A percentile compares a stretch with the other conserved stretches of the same genome.
Conservation (phyloP, 2,113 vertebrate species). For the Copsychus sechellarum region DNA sequence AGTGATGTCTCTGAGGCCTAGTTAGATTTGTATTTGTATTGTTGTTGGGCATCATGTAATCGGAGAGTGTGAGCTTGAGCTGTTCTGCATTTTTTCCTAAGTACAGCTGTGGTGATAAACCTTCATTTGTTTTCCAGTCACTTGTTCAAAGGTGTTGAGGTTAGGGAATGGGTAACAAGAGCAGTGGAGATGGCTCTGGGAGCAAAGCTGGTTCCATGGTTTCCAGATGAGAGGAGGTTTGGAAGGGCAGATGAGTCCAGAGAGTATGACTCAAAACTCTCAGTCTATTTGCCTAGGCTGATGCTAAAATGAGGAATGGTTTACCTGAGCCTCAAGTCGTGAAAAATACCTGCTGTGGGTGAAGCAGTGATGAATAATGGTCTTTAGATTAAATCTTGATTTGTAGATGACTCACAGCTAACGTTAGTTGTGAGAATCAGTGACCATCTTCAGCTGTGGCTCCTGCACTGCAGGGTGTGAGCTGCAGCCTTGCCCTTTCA, state of each 20-base stretch:
- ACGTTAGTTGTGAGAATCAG: fast-evolving
- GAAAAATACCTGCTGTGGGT: not conserved
- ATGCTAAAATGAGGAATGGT: not conserved
- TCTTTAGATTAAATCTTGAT: not conserved
- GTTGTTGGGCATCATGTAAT: not conserved
- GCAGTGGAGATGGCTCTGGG: not conserved
- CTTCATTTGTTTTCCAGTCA: not conserved
- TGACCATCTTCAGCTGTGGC: not conserved
- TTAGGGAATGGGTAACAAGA: not conserved
- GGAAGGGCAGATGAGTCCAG: not conserved
- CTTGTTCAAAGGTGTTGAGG: not conserved
- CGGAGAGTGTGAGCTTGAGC: not conserved
- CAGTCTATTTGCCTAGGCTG: not conserved
- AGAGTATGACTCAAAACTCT: not conserved
- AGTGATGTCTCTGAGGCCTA: not conserved
- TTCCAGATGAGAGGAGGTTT: not conserved
- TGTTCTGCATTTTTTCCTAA: fast-evolving
- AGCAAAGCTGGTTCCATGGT: not conserved
- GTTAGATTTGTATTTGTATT: not conserved
- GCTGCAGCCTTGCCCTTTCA: not conserved
- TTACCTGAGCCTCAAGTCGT: not conserved
- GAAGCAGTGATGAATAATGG: not conserved
- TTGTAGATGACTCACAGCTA: not conserved
- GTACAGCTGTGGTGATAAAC: not conserved
- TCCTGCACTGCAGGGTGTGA: not conserved